Percentiles rank a stretch among this genome's conserved stretches.
These are phyloP conservation scores for Drosophila punjabiensis DNA, from an alignment of 1,140 invertebrate genomes.

Conservation along the genomic window DNA sequence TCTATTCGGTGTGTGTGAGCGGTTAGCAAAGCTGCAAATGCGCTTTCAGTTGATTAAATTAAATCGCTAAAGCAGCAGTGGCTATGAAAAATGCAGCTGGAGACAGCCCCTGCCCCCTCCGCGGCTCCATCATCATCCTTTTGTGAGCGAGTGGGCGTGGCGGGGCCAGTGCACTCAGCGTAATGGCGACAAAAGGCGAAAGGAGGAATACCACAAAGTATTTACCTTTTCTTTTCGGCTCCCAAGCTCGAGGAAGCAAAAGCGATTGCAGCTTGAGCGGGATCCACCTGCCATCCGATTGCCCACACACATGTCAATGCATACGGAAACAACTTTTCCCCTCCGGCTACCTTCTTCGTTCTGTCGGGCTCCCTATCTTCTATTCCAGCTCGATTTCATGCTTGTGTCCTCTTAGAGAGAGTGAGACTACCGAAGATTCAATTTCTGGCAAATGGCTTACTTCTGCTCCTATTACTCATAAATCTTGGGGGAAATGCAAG, in stretches of 20 bases:
- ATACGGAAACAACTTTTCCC: conserved; percentile 10
- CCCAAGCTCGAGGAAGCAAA: conserved; percentile 6
- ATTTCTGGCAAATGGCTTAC: not conserved
- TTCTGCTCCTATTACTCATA: not conserved
- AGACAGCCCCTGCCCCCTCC: conserved; percentile 8
- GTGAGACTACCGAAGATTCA: not conserved
- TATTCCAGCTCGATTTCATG: conserved; percentile 44
- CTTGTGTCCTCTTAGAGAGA: conserved; percentile 38
- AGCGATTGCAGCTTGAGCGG: conserved; percentile 23
- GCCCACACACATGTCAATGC: conserved; percentile 13
- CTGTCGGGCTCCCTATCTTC: conserved; percentile 26
- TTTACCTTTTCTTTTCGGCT: conserved; percentile 67
- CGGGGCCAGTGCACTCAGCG: conserved; percentile 72
- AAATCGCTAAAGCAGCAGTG: conserved; percentile 77
- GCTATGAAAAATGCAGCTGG: conserved; percentile 75
- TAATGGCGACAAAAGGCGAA: conserved; percentile 72
- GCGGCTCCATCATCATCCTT: conserved; percentile 21
- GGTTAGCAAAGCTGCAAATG: conserved; percentile 78
- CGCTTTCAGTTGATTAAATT: conserved; percentile 85
- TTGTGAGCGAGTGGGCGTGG: conserved; percentile 35
- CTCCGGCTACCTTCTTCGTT: conserved; percentile 61
- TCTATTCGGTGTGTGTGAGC: conserved; percentile 44
- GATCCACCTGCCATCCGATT: conserved; percentile 62
- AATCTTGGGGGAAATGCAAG: not conserved
- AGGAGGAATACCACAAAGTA: conserved; percentile 65